Evolutionary conservation across 2,888 invertebrate species (phyloP).

Genomic region (Diplazon laetatorius): DNA sequence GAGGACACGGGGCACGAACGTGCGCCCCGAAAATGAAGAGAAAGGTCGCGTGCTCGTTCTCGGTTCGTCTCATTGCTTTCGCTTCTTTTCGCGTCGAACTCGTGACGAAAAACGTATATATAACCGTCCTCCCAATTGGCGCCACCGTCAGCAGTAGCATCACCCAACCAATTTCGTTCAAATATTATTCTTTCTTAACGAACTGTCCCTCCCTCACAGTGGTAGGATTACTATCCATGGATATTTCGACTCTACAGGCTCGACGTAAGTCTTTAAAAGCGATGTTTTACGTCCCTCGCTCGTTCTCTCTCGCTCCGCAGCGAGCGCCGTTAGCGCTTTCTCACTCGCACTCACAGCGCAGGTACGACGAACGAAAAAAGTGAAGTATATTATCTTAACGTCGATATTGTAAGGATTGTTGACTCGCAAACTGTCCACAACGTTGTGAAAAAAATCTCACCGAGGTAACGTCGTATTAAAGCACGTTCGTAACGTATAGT

Average conservation of each 20-base stretch:
- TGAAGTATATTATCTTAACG: too few species aligned
- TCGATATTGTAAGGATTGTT: slow-evolving; percentile 30
- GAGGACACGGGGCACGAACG: slow-evolving; percentile 48
- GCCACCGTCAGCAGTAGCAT: not conserved
- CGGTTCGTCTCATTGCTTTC: slow-evolving; percentile 12
- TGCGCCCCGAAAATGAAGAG: slow-evolving; percentile 56
- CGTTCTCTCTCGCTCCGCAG: too few species aligned
- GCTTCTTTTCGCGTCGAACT: slow-evolving; percentile 45
- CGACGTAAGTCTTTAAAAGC: slow-evolving; percentile 16
- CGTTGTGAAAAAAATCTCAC: slow-evolving; percentile 4
- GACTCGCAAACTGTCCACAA: not conserved
- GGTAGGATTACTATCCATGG: slow-evolving; percentile 11
- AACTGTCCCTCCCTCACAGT: slow-evolving; percentile 64
- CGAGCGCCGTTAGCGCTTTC: too few species aligned
- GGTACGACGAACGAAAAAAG: too few species aligned
- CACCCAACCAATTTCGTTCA: slow-evolving; percentile 63
- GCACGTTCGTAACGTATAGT: not conserved
- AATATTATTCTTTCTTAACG: slow-evolving; percentile 73
- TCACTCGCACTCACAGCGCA: too few species aligned
- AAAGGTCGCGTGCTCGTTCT: slow-evolving; percentile 27
- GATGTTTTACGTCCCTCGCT: too few species aligned
- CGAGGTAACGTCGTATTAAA: too few species aligned
- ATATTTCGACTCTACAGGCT: slow-evolving; percentile 33
- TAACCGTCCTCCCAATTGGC: slow-evolving; percentile 18
- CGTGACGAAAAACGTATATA: slow-evolving; percentile 27